Conservation (phyloP, 37 sponge, comb jelly and placozoan species). For the Dysidea cf. avara region DNA sequence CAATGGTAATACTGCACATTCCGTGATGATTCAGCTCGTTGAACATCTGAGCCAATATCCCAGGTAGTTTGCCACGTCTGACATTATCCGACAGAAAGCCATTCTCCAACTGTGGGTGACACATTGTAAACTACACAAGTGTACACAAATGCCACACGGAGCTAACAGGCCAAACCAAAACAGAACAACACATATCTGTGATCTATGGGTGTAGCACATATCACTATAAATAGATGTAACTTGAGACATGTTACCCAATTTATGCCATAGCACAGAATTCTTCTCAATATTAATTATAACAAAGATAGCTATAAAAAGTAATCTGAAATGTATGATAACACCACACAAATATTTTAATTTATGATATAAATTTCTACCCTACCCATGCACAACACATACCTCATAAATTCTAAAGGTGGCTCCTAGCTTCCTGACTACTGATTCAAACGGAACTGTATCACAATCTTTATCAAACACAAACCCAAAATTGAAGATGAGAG, state of each 20-base stretch:
- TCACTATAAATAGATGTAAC: neutral
- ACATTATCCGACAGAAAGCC: conserved; percentile 58
- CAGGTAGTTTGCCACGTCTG: conserved; percentile 12
- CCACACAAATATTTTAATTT: neutral
- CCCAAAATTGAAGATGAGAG: conserved; percentile 85
- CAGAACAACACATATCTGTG: neutral
- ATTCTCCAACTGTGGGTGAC: conserved; percentile 68
- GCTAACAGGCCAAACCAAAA: too few relatives aligned
- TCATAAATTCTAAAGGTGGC: conserved; percentile 70
- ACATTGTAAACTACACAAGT: too few relatives aligned
- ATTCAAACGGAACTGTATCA: conserved; percentile 65
- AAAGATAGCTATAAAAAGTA: too few relatives aligned
- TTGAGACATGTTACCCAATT: too few relatives aligned
- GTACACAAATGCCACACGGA: too few relatives aligned
- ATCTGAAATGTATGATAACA: too few relatives aligned
- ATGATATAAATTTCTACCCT: neutral
- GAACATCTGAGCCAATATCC: conserved; percentile 34
- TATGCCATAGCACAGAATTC: too few relatives aligned
- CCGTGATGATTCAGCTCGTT: conserved; percentile 60
- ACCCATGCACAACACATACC: conserved; percentile 25
- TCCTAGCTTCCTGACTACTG: conserved; percentile 76
- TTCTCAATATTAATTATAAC: too few relatives aligned
- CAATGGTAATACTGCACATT: conserved; percentile 62
- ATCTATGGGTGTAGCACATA: neutral
- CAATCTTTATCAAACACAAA: conserved; percentile 76